Conservation (phyloP, 2,888 invertebrate genomes). For the Lampropteryx suffumata region DNA sequence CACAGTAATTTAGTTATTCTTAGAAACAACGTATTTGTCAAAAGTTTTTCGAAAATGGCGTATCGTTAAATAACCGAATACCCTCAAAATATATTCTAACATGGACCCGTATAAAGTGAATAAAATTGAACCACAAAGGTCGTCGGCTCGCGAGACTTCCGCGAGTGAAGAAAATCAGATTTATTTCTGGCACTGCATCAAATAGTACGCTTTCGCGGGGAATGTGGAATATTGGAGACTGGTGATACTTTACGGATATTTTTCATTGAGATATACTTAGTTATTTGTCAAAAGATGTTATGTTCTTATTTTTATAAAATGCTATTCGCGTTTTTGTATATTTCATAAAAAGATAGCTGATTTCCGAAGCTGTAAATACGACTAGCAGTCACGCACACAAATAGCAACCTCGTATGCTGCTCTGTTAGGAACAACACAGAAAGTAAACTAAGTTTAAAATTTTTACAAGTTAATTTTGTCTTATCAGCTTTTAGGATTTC, state of each 20-base stretch:
- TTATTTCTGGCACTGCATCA: slow-evolving; percentile 73
- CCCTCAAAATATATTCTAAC: slow-evolving; percentile 13
- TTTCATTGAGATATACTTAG: not conserved
- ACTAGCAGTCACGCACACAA: no score
- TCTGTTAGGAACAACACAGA: no score
- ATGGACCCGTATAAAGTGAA: slow-evolving; percentile 21
- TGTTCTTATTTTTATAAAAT: no score
- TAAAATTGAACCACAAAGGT: slow-evolving; percentile 28
- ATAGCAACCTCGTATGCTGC: no score
- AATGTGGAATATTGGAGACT: slow-evolving; percentile 63
- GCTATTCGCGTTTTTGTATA: no score
- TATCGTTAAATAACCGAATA: not conserved
- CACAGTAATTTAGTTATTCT: no score
- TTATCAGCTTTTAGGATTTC: not conserved
- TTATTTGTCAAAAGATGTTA: not conserved
- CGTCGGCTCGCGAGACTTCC: slow-evolving; percentile 17
- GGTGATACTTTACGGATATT: slow-evolving; percentile 19
- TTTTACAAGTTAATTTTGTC: no score
- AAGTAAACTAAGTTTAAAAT: no score
- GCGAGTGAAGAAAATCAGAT: slow-evolving; percentile 60
- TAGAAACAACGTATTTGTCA: no score
- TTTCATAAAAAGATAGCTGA: no score
- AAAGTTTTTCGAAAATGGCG: not conserved
- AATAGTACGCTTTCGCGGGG: slow-evolving; percentile 57
- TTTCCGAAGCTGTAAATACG: no score